Base-by-base conservation (phyloP, 2,797 vertebrate species). In the Passerculus sandwichensis region DNA sequence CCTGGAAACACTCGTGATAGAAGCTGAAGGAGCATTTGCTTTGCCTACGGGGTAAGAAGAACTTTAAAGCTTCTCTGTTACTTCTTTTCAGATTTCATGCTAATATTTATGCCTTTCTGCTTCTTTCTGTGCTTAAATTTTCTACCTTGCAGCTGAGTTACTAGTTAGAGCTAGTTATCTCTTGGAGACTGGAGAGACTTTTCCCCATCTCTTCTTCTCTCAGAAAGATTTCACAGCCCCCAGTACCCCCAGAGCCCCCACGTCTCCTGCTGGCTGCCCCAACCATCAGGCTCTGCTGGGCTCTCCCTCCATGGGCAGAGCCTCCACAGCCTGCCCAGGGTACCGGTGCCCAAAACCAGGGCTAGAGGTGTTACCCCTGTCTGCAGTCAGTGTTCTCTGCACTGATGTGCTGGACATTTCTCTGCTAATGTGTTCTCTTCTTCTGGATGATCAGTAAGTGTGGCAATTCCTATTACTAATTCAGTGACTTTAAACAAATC, bases 401-500 rank as follows among this genome's bases (percentile, higher is more conserved):
- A 47, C 32, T 67, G 5, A 47, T 25, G 66, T 73, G 50, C 73
- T 81, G 18, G 22, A 54, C 59, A 21, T 54, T 53, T 27, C 67
- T 89, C 25, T 77, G 70, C 44, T 81, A 60, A 25, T 19, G 12
- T 25, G 21, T 93, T 91, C 65, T 86, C 60, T 23, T 84, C 60
- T 92, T 91, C 1, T 16, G 57, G 40, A 76, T 95, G 34, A 42
- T 89, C 56, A 79, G 54, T 66, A 74, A 88, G 34, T 65, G 13
- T 73, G 64, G 36, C 61, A 77, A 69, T 67, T 85, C 57, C 54
- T 87, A 3, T 71, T 87, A 71, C 51, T 89, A 42, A 74, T 72
- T 83, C 57, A 74, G 36, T 65, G 75, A 61, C 74, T 95, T 79
- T 32, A 87, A 94, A 89, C 57, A 92, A 93, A 94, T 67, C 36